Percentiles rank a stretch among this genome's conserved stretches.
Evolutionary conservation across 1,140 invertebrate genomes (phyloP).

Genomic region (Colletes gigas): DNA sequence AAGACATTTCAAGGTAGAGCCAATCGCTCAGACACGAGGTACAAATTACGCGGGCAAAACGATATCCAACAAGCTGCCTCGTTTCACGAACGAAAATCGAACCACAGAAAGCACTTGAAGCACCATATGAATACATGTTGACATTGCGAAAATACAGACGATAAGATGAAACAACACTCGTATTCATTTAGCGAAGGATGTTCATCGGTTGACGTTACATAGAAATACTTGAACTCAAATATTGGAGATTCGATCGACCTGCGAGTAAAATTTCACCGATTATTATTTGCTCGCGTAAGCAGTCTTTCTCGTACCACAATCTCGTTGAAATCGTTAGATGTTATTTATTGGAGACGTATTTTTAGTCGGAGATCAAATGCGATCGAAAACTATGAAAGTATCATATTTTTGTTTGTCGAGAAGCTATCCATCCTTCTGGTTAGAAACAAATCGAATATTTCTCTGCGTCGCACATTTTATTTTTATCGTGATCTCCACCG

Average conservation of each 20-base stretch:
- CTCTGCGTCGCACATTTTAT: not conserved
- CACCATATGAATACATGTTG: conserved; percentile 35
- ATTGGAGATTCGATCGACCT: not conserved
- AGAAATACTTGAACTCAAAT: not conserved
- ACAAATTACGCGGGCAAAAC: no score
- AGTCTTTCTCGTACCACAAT: no score
- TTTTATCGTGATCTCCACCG: not conserved
- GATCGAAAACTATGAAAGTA: no score
- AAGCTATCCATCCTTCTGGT: no score
- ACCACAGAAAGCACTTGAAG: conserved; percentile 12
- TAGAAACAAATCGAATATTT: not conserved
- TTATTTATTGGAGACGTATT: no score
- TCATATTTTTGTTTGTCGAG: no score
- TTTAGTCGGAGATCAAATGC: no score
- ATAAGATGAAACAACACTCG: not conserved
- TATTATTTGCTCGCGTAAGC: no score
- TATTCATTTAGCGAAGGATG: not conserved
- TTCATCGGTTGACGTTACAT: not conserved
- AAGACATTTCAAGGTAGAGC: no score
- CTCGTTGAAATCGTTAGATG: no score
- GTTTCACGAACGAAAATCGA: not conserved
- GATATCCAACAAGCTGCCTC: conserved; percentile 37
- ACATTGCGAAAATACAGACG: not conserved
- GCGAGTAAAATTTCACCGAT: no score
- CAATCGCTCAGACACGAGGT: no score